Conservation (phyloP, 2,797 vertebrate genomes). For the Botia almorhae region DNA sequence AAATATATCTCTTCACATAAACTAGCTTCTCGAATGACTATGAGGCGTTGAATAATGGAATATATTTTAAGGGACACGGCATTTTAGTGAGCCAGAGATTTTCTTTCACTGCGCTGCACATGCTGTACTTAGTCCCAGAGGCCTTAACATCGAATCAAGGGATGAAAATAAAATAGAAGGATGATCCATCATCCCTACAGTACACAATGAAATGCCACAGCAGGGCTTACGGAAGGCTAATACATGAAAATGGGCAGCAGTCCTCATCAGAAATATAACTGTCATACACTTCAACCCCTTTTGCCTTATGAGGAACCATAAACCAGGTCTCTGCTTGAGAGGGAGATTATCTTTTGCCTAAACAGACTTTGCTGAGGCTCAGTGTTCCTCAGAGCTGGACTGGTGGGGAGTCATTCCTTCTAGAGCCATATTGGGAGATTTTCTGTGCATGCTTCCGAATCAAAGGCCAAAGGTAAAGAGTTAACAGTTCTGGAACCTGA, state of each 20-base stretch:
- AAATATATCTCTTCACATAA: constrained; percentile 23
- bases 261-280: constrained; percentile 43
- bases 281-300: constrained; percentile 4
- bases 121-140: not conserved
- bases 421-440: constrained; percentile 10
- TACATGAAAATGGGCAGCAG: constrained; percentile 39
- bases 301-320: constrained; percentile 33
- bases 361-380: constrained; percentile 19
- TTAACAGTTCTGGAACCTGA: not conserved
- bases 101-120: constrained; percentile 2
- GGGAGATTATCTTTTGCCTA: constrained; percentile 33
- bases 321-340: constrained; percentile 25
- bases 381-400: not conserved
- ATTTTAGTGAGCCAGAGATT: constrained; percentile 35
- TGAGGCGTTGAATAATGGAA: constrained; percentile 26
- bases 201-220: constrained; percentile 34
- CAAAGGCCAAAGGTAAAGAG: constrained; percentile 7
- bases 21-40: constrained; percentile 43
- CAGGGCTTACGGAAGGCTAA: constrained; percentile 17
- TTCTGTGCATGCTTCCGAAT: not conserved
- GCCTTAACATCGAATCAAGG: constrained; percentile 23
- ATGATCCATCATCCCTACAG: constrained; percentile 47
- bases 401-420: not conserved
- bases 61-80: constrained; percentile 46
- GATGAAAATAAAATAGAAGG: constrained; percentile 25